These are phyloP conservation scores for Eupsilia transversa DNA, from an alignment of 2,888 invertebrate species.

Conservation along the genomic window DNA sequence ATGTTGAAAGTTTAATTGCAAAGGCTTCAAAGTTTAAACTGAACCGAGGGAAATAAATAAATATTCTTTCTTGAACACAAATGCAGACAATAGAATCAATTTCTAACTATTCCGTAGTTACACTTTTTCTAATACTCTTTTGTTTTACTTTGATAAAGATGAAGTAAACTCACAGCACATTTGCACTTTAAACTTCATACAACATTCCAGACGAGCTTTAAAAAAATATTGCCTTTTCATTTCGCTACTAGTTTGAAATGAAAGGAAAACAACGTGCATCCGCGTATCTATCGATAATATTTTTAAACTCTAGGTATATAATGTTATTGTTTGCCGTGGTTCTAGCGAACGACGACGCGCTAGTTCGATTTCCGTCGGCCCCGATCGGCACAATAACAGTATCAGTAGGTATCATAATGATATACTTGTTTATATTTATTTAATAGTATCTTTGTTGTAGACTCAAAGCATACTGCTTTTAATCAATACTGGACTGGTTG, in stretches of 20 bases:
- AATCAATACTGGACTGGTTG: no score
- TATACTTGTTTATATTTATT: not conserved
- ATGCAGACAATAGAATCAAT: not conserved
- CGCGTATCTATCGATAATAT: constrained; percentile 22
- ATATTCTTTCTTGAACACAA: constrained; percentile 6
- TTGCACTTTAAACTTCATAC: not conserved
- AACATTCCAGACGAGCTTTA: not conserved
- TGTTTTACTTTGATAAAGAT: not conserved
- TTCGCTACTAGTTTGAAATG: constrained; percentile 17
- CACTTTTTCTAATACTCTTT: not conserved
- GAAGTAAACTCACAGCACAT: not conserved
- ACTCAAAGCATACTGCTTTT: not conserved
- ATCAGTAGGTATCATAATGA: not conserved
- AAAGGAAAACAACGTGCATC: constrained; percentile 26
- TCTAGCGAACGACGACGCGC: not conserved
- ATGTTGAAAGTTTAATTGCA: constrained; percentile 30
- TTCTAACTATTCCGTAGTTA: constrained; percentile 3
- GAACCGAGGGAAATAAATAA: constrained; percentile 19
- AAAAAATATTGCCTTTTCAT: constrained; percentile 13
- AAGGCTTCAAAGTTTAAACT: constrained; percentile 14
- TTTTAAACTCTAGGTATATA: constrained; percentile 14
- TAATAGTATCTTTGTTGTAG: not conserved
- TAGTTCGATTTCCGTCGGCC: constrained; percentile 15
- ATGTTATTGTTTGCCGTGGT: constrained; percentile 19
- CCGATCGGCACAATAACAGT: not conserved